Percentiles rank a stretch among this genome's conserved stretches.
These are phyloP conservation scores for Megalops cyprinoides DNA, from an alignment of 2,797 vertebrate genomes.

Conservation along the genomic window DNA sequence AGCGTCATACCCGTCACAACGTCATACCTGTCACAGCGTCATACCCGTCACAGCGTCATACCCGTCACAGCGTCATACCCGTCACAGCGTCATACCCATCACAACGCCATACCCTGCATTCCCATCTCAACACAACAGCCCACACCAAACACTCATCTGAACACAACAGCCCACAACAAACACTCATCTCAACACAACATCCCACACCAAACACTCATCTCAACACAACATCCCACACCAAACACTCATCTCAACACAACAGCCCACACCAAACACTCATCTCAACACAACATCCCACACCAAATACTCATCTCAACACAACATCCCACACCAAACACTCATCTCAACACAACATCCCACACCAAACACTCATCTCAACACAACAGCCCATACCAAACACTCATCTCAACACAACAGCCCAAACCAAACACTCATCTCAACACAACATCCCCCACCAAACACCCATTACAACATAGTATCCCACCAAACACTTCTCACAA, in stretches of 20 bases:
- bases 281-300: too few species aligned
- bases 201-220: too few species aligned
- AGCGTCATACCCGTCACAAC: not conserved
- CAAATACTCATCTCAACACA: too few species aligned
- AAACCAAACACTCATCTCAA: too few species aligned
- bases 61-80: too few species aligned
- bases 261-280: too few species aligned
- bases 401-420: too few species aligned
- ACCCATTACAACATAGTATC: not conserved
- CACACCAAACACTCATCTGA: not conserved
- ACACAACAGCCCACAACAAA: not conserved
- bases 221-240: not conserved
- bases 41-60: not conserved
- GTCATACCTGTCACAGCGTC: not conserved
- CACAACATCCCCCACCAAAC: too few species aligned
- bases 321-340: too few species aligned
- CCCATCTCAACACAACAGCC: not conserved
- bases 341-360: too few species aligned
- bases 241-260: not conserved
- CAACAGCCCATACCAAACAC: too few species aligned
- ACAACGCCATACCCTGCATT: not conserved
- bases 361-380: too few species aligned
- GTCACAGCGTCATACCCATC: not conserved
- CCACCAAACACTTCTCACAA: not conserved
- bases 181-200: not conserved